phyloP scores from a whole-genome alignment of 2,888 invertebrate genomes.

The Sclerodermus sp. region DNA sequence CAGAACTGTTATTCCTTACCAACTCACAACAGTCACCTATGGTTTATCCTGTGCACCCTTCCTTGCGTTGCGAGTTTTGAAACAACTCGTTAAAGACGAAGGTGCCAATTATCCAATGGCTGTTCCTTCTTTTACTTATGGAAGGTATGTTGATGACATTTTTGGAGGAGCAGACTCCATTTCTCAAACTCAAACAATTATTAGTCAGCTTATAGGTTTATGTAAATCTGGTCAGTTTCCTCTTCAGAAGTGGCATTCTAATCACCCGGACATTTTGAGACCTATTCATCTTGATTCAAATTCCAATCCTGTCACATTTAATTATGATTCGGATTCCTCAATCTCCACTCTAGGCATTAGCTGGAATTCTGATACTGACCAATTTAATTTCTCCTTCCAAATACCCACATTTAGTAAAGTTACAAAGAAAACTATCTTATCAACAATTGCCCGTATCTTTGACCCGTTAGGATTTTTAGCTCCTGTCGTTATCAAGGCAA shows the following conservation, averaged over 20 bases:
- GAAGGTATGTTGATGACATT: no score
- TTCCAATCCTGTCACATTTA: no score
- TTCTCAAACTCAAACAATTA: neutral
- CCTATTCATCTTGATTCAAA: no score
- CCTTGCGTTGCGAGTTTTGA: slow-evolving; percentile 2
- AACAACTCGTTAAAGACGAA: neutral
- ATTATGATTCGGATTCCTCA: neutral
- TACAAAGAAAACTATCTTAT: slow-evolving; percentile 17
- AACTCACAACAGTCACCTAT: slow-evolving; percentile 28
- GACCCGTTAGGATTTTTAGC: slow-evolving; percentile 26
- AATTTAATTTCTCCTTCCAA: neutral
- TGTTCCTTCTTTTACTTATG: no score
- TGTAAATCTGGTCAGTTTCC: slow-evolving; percentile 6
- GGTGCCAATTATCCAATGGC: neutral
- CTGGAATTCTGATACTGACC: slow-evolving; percentile 5
- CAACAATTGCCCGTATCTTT: slow-evolving; percentile 23
- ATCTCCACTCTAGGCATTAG: slow-evolving; percentile 12
- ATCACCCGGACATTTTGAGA: neutral
- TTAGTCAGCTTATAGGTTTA: neutral
- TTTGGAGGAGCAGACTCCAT: neutral
- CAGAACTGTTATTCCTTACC: no score
- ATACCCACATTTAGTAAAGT: neutral
- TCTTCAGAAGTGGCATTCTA: slow-evolving; percentile 8
- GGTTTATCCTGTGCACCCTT: slow-evolving; percentile 26
- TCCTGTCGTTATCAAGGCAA: slow-evolving; percentile 24